These are phyloP conservation scores for Oreochromis tanganicae DNA, from an alignment of 2,113 vertebrate species.

Conservation along the genomic window DNA sequence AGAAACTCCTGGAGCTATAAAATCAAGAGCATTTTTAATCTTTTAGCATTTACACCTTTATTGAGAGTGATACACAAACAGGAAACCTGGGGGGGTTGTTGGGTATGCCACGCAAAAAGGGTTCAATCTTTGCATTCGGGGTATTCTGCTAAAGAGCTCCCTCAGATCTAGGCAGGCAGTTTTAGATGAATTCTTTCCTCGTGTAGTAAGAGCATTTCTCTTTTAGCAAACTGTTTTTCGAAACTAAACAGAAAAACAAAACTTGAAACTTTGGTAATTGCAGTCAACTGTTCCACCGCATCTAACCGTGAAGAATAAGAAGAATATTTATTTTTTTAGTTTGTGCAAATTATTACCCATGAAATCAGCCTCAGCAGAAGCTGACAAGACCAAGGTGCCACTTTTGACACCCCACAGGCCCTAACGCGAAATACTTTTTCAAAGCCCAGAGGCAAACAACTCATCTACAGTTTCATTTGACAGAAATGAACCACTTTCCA, in stretches of 20 bases:
- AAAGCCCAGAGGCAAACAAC: constrained; percentile 29
- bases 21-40: background rate
- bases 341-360: background rate
- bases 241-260: background rate
- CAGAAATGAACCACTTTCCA: constrained; percentile 44
- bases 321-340: background rate
- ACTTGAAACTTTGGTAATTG: background rate
- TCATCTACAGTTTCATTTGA: constrained; percentile 48
- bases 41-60: background rate
- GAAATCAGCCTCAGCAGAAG: background rate
- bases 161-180: background rate
- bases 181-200: background rate
- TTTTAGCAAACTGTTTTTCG: background rate
- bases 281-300: background rate
- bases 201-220: background rate
- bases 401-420: background rate
- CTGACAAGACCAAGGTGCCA: background rate
- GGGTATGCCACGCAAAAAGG: background rate
- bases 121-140: background rate
- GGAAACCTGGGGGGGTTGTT: background rate
- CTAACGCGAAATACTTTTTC: constrained; percentile 3
- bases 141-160: background rate
- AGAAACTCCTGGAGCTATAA: background rate
- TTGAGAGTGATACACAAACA: background rate
- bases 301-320: background rate